Percentiles rank a stretch among this genome's conserved stretches.
Evolutionary conservation across 2,113 vertebrate genomes (phyloP).

Genomic region (Plecturocebus donacophilus): DNA sequence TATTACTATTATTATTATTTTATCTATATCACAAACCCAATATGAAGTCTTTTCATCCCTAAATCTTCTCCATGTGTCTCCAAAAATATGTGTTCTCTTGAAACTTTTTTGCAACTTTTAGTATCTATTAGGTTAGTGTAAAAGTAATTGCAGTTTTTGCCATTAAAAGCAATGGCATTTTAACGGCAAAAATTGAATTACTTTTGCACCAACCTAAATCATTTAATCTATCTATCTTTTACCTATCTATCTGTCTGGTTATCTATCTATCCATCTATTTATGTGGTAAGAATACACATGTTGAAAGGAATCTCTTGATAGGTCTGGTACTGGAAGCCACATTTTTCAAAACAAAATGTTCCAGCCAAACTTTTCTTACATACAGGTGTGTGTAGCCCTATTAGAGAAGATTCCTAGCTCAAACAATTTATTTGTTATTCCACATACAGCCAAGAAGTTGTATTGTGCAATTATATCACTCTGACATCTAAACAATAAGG

Average conservation of each 20-base stretch:
- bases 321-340: neutral
- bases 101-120: neutral
- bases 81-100: neutral
- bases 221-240: no score
- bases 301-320: neutral
- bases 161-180: no score
- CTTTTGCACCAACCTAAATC: no score
- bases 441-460: neutral
- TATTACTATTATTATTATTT: neutral
- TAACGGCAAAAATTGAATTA: no score
- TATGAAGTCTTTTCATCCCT: neutral
- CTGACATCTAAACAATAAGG: neutral
- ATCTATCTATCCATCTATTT: neutral
- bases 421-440: neutral
- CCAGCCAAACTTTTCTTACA: neutral
- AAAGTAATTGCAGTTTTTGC: no score
- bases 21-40: neutral
- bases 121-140: neutral
- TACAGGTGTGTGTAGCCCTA: neutral
- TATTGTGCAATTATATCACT: neutral
- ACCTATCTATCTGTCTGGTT: neutral
- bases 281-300: neutral
- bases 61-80: neutral
- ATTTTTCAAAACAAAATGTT: neutral
- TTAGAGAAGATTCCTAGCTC: neutral